A percentile compares a stretch with the other conserved stretches of the same genome.
Evolutionary conservation across 2,888 invertebrate species (phyloP).

Genomic region (Girardia tigrina): DNA sequence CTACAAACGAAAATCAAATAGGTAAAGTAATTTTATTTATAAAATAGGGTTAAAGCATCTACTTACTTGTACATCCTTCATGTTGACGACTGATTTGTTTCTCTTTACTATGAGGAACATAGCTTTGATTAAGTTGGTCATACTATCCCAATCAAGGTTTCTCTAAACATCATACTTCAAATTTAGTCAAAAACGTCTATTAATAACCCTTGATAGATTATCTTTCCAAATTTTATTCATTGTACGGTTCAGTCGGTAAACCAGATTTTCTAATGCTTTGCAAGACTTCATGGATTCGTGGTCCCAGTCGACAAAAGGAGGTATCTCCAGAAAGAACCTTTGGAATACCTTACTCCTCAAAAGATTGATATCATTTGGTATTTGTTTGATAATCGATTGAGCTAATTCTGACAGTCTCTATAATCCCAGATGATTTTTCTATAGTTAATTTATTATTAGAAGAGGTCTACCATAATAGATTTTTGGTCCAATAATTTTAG

Average conservation of each 20-base stretch:
- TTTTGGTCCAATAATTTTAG: conserved; percentile 81
- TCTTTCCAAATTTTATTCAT: conserved; percentile 33
- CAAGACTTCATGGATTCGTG: conserved; percentile 31
- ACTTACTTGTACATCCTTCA: conserved; percentile 57
- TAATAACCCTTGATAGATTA: conserved; percentile 1
- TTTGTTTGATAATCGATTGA: conserved; percentile 71
- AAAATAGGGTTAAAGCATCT: conserved; percentile 37
- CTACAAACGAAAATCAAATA: too few species aligned
- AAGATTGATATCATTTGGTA: conserved; percentile 31
- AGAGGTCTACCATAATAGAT: conserved; percentile 56
- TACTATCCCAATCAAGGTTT: conserved; percentile 91
- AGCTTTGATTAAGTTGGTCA: conserved; percentile 78
- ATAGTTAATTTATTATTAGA: too few species aligned
- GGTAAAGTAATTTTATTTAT: too few species aligned
- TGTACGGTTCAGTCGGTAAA: conserved; percentile 32
- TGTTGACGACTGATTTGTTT: conserved; percentile 84
- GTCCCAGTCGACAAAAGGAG: conserved; percentile 34
- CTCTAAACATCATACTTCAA: too few species aligned
- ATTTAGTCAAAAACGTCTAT: not conserved
- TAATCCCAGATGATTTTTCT: too few species aligned
- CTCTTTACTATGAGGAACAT: conserved; percentile 80
- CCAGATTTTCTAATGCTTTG: conserved; percentile 34
- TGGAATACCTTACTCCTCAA: conserved; percentile 29
- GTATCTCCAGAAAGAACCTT: conserved; percentile 33
- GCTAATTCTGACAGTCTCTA: conserved; percentile 84